phyloP scores from a whole-genome alignment of 2,888 invertebrate genomes.

The Buathra laborator region DNA sequence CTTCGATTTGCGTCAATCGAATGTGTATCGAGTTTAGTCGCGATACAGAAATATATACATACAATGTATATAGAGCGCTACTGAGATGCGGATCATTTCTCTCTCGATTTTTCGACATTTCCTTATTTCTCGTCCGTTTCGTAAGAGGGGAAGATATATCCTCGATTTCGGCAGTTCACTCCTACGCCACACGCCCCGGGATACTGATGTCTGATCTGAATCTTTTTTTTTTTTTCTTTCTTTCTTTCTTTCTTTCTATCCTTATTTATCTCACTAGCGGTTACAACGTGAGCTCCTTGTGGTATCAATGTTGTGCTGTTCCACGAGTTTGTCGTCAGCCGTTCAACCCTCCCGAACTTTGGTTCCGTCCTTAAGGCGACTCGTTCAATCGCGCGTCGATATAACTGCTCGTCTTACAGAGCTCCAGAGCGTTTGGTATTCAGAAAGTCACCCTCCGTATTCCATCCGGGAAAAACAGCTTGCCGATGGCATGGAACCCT shows the following conservation, averaged over 20 bases:
- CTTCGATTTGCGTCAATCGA: conserved; percentile 47
- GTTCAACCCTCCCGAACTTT: conserved; percentile 9
- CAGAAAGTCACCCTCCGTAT: conserved; percentile 19
- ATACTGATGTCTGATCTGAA: background rate
- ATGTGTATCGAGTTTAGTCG: conserved; percentile 14
- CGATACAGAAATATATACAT: background rate
- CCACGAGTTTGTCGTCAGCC: conserved; percentile 17
- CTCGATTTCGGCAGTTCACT: background rate
- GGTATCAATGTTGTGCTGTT: background rate
- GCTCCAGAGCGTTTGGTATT: conserved; percentile 44
- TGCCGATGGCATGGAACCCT: conserved; percentile 10
- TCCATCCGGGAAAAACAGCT: conserved; percentile 41
- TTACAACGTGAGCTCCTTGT: background rate
- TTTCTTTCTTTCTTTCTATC: background rate
- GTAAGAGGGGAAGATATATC: conserved; percentile 15
- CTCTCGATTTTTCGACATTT: conserved; percentile 11
- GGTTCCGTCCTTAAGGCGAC: background rate
- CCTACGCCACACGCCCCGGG: background rate
- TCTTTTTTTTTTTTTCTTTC: background rate
- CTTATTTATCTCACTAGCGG: background rate
- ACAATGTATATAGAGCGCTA: background rate
- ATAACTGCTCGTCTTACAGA: background rate
- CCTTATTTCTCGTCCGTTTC: background rate
- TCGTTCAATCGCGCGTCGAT: conserved; percentile 1
- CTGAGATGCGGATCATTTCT: conserved; percentile 19